Evolutionary conservation across 2,797 vertebrate genomes (phyloP).

Genomic region (Acanthornis magna): DNA sequence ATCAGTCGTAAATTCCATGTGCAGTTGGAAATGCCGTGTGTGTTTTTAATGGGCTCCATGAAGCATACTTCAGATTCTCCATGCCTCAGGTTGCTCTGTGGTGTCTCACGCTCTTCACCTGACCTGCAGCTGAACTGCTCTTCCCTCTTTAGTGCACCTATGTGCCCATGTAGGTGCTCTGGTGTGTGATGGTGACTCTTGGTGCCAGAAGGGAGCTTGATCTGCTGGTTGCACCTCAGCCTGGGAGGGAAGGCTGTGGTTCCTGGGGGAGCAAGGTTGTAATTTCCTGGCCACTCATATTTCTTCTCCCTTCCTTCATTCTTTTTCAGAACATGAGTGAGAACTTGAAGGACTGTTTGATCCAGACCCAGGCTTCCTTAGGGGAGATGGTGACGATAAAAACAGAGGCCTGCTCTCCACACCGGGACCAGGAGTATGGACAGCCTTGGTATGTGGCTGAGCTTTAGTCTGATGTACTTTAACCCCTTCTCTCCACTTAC

Average conservation of each 20-base stretch:
- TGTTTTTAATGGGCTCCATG: neutral
- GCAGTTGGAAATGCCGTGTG: neutral
- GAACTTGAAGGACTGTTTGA: conserved; percentile 80
- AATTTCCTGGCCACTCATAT: conserved; percentile 24
- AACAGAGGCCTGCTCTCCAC: conserved; percentile 76
- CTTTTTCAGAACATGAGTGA: conserved; percentile 80
- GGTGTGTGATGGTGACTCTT: neutral
- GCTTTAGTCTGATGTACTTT: neutral
- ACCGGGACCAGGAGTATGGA: conserved; percentile 77
- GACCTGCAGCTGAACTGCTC: conserved; percentile 10
- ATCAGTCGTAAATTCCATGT: neutral
- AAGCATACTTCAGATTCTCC: neutral
- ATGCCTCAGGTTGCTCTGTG: neutral
- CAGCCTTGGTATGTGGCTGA: conserved; percentile 73
- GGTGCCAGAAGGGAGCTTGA: neutral
- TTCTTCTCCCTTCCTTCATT: conserved; percentile 17
- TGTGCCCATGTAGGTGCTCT: fast-evolving
- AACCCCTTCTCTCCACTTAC: neutral
- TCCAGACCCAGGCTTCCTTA: conserved; percentile 75
- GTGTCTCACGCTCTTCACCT: neutral
- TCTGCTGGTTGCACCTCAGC: neutral
- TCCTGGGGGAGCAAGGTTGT: neutral
- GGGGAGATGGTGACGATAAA: conserved; percentile 81
- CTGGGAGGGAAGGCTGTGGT: neutral
- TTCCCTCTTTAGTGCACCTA: conserved; percentile 2